phyloP scores from a whole-genome alignment of 1,140 invertebrate genomes.

The Diachasmimorpha longicaudata region DNA sequence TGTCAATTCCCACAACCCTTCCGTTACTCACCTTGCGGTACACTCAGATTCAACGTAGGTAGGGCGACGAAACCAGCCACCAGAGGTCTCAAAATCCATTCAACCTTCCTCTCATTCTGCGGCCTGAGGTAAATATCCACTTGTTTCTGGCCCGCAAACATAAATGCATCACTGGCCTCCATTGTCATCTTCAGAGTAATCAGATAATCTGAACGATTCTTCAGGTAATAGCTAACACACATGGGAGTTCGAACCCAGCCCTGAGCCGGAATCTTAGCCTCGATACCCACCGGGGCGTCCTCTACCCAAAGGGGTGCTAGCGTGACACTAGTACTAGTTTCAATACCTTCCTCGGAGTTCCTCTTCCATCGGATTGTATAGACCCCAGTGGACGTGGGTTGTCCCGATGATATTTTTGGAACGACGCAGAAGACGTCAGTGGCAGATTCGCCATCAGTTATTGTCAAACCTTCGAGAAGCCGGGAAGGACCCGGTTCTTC shows the following conservation, averaged over 20 bases:
- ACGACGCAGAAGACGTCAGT: slow-evolving; percentile 63
- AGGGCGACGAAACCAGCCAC: slow-evolving; percentile 68
- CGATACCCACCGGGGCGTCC: slow-evolving; percentile 74
- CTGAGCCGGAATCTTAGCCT: slow-evolving; percentile 75
- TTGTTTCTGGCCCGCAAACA: slow-evolving; percentile 90
- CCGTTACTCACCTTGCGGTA: slow-evolving; percentile 42
- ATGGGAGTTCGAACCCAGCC: slow-evolving; percentile 76
- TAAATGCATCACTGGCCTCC: slow-evolving; percentile 85
- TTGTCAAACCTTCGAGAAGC: slow-evolving; percentile 46
- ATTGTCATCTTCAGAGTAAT: slow-evolving; percentile 77
- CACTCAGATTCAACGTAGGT: slow-evolving; percentile 63
- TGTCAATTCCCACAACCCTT: background rate
- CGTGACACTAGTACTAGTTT: slow-evolving; percentile 63
- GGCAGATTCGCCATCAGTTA: slow-evolving; percentile 61
- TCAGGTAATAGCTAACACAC: slow-evolving; percentile 73
- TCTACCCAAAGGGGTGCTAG: slow-evolving; percentile 69
- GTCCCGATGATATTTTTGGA: slow-evolving; percentile 62
- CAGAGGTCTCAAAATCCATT: slow-evolving; percentile 69
- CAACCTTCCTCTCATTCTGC: slow-evolving; percentile 62
- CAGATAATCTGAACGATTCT: slow-evolving; percentile 75
- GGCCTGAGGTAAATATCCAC: slow-evolving; percentile 67
- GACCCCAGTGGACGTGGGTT: slow-evolving; percentile 69
- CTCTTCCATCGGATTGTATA: slow-evolving; percentile 80
- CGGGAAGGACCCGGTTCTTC: slow-evolving; percentile 30
- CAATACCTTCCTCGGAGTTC: slow-evolving; percentile 46